Base-by-base conservation (phyloP, 1,140 invertebrate genomes). In the Drosophila mojavensis region DNA sequence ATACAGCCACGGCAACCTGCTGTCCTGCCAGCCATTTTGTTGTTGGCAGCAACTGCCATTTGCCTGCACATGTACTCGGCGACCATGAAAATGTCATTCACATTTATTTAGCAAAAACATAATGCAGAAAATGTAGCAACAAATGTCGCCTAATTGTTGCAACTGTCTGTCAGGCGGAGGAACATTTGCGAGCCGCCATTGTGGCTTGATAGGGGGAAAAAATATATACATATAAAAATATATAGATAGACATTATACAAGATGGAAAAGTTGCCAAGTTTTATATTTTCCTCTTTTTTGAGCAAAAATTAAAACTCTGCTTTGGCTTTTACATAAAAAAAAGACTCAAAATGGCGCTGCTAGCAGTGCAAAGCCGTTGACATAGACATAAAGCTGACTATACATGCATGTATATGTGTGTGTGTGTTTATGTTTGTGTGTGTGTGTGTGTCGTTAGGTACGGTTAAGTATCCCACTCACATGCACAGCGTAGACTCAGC, bases 111-210 rank as follows among this genome's bases (percentile, higher is more conserved):
- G 53, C 53, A 41, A 54, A 74, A 43, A 48, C 63, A 74, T 78
- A 47, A 69, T 50, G 56, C 75, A 53, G 41, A 59, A 63, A 70
- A 72, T 75, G 76, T 78, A 60, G 47, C 78, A 75, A 69, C 72
- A 81, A 80, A 70, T 80, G 78, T 76, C 78, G 73, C 78, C 76
- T 75, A 77, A 77, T 81, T 82, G 66, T 82, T 82, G 75, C 66
- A 82, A 75, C 80, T 79, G 78, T 79, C 67, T 78, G 79, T 75
- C 62, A 81, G 65, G 55, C 73, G 67, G 70, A 61, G 75, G 50
- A 82, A 78, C 75, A 82, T 81, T 81, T 81, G 69, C 43, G 30
- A 58, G 20, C 17, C 45, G 59, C 45, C 4, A 43, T 43, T 48
- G 59, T 20, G 26, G 17, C 11, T 15, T 17, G 45, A 55, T 56